phyloP scores from a whole-genome alignment of 2,888 invertebrate genomes.

The Drosophila borborema region DNA sequence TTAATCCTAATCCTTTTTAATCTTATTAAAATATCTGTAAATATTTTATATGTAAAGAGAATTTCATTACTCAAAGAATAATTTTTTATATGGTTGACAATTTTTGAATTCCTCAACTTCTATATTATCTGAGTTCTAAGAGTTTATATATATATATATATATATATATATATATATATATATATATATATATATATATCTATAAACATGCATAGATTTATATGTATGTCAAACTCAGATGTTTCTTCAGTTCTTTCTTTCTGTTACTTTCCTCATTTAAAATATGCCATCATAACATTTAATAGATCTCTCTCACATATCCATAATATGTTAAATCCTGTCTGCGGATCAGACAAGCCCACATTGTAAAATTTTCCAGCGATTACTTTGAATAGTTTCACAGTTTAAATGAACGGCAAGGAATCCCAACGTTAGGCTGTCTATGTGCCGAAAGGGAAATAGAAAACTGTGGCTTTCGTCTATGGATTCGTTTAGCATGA shows the following conservation, averaged over 20 bases:
- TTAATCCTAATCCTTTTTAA: neutral
- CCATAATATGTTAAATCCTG: neutral
- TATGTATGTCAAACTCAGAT: neutral
- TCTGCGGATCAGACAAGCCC: neutral
- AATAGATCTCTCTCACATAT: neutral
- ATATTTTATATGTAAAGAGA: too few relatives aligned
- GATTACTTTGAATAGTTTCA: slow-evolving; percentile 1
- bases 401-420: slow-evolving; percentile 5
- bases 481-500: slow-evolving; percentile 63
- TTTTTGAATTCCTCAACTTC: neutral
- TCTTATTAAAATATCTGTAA: too few relatives aligned
- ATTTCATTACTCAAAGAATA: too few relatives aligned
- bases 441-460: slow-evolving; percentile 25
- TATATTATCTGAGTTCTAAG: neutral
- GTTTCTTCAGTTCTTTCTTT: too few relatives aligned
- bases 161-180: neutral
- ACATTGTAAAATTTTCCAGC: neutral
- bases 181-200: neutral
- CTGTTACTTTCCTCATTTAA: neutral
- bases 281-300: neutral
- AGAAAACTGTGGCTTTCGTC: slow-evolving; percentile 33
- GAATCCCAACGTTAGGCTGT: neutral
- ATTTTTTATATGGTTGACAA: neutral
- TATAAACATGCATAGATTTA: neutral
- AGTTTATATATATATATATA: neutral